These are phyloP conservation scores for Drosophila micromelanica DNA, from an alignment of 1,140 invertebrate genomes.

Conservation along the genomic window DNA sequence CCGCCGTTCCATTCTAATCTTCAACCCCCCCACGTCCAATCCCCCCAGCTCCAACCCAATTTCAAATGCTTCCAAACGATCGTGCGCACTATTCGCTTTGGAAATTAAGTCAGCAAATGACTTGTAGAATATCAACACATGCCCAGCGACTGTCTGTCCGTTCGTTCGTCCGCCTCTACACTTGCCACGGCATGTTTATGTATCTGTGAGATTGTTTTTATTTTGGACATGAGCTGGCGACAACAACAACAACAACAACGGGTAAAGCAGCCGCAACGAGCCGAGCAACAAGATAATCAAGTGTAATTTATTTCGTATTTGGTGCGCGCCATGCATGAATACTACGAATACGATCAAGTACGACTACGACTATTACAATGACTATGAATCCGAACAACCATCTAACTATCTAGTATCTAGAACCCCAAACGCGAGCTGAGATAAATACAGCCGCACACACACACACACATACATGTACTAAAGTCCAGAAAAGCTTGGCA, in stretches of 20 bases:
- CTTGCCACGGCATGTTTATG: slow-evolving; percentile 5
- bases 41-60: slow-evolving; percentile 5
- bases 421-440: slow-evolving; percentile 27
- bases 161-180: background rate
- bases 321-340: slow-evolving; percentile 75
- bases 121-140: slow-evolving; percentile 80
- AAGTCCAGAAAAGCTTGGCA: background rate
- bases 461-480: background rate
- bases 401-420: slow-evolving; percentile 47
- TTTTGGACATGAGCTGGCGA: slow-evolving; percentile 62
- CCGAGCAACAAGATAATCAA: slow-evolving; percentile 82
- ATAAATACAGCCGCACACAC: slow-evolving; percentile 13
- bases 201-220: slow-evolving; percentile 66
- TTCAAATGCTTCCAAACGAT: slow-evolving; percentile 36
- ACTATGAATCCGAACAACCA: slow-evolving; percentile 38
- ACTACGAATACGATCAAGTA: slow-evolving; percentile 35
- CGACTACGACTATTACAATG: slow-evolving; percentile 37
- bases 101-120: slow-evolving; percentile 84
- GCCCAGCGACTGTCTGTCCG: slow-evolving; percentile 23
- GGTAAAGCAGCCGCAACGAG: slow-evolving; percentile 40
- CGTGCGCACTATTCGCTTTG: slow-evolving; percentile 62
- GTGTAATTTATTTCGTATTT: slow-evolving; percentile 84
- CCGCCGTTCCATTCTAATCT: slow-evolving; percentile 25
- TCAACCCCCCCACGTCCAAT: background rate
- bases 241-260: slow-evolving; percentile 41